Evolutionary conservation across 2,888 invertebrate genomes (phyloP).

Genomic region (Metalampra italica): DNA sequence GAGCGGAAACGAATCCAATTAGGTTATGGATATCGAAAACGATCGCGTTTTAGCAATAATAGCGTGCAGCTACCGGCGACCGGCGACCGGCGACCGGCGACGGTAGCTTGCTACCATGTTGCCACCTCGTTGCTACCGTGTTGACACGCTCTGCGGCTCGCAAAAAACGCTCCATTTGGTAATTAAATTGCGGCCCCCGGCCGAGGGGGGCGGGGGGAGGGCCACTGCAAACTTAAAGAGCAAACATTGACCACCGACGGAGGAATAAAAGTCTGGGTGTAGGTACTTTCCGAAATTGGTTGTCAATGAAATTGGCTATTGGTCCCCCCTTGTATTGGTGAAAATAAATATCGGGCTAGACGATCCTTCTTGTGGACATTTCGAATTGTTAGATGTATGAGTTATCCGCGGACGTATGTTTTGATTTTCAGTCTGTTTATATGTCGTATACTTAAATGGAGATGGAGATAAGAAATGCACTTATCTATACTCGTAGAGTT

Average conservation of each 20-base stretch:
- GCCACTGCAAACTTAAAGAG: conserved; percentile 46
- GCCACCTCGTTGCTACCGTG: conserved; percentile 31
- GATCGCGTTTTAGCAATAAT: not conserved
- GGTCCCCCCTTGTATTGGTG: not conserved
- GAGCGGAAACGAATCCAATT: no score
- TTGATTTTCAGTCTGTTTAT: no score
- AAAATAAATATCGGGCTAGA: no score
- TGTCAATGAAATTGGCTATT: conserved; percentile 31
- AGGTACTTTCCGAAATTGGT: conserved; percentile 41
- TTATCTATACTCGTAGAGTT: no score
- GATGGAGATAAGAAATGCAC: no score
- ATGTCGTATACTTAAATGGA: no score
- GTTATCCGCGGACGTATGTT: no score
- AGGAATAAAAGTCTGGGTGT: conserved; percentile 12
- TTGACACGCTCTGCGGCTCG: conserved; percentile 51
- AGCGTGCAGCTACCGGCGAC: conserved; percentile 1
- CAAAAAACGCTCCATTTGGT: conserved; percentile 70
- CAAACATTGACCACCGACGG: conserved; percentile 39
- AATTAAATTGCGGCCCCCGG: conserved; percentile 62
- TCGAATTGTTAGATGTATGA: no score
- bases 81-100: no score
- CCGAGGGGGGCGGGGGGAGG: conserved; percentile 12
- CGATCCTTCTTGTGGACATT: no score
- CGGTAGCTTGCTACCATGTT: no score
- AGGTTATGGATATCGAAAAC: no score